These are phyloP conservation scores for Heliconius charithonia DNA, from an alignment of 2,888 invertebrate species.

Conservation along the genomic window DNA sequence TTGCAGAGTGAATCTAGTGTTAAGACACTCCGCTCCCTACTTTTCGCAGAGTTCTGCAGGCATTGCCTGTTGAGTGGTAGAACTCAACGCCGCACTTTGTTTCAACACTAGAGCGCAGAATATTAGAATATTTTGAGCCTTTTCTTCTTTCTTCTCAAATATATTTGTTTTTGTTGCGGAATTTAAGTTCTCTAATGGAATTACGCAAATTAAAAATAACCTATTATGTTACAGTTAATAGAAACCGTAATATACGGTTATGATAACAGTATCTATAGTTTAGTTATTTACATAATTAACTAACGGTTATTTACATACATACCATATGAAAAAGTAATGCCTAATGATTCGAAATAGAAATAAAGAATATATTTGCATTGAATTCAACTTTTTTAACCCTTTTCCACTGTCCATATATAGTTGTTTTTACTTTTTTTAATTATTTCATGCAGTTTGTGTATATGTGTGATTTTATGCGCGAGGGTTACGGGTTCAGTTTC, in stretches of 20 bases:
- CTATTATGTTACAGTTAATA: no score
- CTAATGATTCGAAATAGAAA: not conserved
- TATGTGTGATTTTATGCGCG: not conserved
- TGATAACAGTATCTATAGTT: not conserved
- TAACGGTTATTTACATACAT: not conserved
- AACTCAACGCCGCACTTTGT: no score
- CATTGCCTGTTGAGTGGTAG: no score
- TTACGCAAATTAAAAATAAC: no score
- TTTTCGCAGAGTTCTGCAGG: no score
- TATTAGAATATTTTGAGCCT: no score
- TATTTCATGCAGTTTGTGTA: not conserved
- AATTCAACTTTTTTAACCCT: not conserved
- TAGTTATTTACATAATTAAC: not conserved
- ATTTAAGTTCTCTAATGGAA: no score
- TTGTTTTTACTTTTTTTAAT: not conserved
- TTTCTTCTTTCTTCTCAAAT: no score
- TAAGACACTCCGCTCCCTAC: no score
- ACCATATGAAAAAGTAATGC: not conserved
- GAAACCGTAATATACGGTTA: not conserved
- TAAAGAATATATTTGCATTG: slow-evolving; percentile 19
- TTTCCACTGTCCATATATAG: not conserved
- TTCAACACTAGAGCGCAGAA: no score
- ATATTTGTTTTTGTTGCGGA: no score
- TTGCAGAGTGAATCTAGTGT: no score
- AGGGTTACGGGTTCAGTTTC: not conserved